These are phyloP conservation scores for Grallaria varia DNA, from an alignment of 2,113 vertebrate genomes.

Conservation along the genomic window DNA sequence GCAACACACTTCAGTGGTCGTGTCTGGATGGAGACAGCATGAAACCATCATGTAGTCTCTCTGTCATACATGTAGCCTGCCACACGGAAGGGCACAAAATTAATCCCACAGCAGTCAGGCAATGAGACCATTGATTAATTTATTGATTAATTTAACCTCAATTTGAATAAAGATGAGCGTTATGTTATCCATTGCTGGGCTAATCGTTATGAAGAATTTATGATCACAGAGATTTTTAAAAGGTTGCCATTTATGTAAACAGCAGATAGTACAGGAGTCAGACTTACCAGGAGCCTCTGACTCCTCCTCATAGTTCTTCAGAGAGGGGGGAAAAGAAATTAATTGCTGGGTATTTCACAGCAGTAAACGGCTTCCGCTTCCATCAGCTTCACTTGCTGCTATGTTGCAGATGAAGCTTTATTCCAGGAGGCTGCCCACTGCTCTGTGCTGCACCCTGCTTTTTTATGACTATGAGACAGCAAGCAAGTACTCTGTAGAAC, in stretches of 20 bases:
- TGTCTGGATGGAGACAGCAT: not conserved
- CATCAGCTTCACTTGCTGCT: not conserved
- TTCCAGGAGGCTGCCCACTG: not conserved
- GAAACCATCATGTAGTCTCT: not conserved
- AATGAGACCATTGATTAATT: not conserved
- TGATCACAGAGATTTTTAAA: not conserved
- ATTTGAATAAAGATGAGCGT: not conserved
- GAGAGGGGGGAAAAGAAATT: not conserved
- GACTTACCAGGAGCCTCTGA: not conserved
- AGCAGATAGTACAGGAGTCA: not conserved
- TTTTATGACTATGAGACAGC: not conserved
- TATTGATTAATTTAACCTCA: no score
- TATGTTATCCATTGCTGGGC: not conserved
- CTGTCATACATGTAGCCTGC: not conserved
- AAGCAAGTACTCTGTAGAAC: not conserved
- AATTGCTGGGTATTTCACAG: not conserved
- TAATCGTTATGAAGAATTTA: not conserved
- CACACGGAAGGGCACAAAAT: not conserved
- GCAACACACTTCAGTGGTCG: not conserved
- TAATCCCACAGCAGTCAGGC: not conserved
- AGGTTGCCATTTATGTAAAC: not conserved
- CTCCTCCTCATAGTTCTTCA: not conserved
- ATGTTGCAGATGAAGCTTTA: not conserved
- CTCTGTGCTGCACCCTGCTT: not conserved
- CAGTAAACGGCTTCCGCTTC: not conserved